Base-by-base conservation (phyloP, 2,888 invertebrate species). In the Microplitis manilae region DNA sequence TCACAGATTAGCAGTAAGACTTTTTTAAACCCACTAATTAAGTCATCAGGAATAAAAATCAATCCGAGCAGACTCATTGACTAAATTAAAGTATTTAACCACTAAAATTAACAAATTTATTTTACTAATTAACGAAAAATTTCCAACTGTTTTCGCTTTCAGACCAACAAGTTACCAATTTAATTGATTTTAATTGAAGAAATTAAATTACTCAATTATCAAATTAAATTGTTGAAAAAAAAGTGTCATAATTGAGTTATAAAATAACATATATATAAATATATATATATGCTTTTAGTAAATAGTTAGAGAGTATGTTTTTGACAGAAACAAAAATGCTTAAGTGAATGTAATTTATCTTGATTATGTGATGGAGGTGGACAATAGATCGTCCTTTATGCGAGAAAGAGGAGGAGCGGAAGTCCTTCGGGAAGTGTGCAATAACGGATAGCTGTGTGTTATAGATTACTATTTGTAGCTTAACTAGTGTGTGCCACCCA, bases 381-480 rank as follows among this genome's bases (percentile, higher is more conserved):
- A 39, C 38, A 62, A 72, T 72, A 62, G 71, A 72, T 72, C 71
- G 71, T 72, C 71, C 71, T 72, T 39, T 72, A 50, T 50, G 50
- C 50, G 50, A 50, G 50, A 50, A 50, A 50, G 50, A 50, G 50
- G 50, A 50, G 50, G 50, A 50, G 50, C 50, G 50, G 50, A 41
- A 50, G 59, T 38, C 65, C 75, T 61, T 59, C 17, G 65, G 17
- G 61, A 59, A 38, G 62, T 9, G 65, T 62, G 6, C 15, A 59
- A 71, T 50, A 69, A 39, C 50, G 13, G 50, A 50, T 50, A 50
- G 20, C 70, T 38, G 9, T 20, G 64, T 69, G 65, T 76, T 72
- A 76, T 76, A 76, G 76, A 76, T 76, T 72, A 76, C 76, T 72
- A 76, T 76, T 76, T 76, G 76, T 68, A 71, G 72, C 61, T 65